These are phyloP conservation scores for Calidris pugnax DNA, from an alignment of 2,113 vertebrate genomes.

Conservation along the genomic window DNA sequence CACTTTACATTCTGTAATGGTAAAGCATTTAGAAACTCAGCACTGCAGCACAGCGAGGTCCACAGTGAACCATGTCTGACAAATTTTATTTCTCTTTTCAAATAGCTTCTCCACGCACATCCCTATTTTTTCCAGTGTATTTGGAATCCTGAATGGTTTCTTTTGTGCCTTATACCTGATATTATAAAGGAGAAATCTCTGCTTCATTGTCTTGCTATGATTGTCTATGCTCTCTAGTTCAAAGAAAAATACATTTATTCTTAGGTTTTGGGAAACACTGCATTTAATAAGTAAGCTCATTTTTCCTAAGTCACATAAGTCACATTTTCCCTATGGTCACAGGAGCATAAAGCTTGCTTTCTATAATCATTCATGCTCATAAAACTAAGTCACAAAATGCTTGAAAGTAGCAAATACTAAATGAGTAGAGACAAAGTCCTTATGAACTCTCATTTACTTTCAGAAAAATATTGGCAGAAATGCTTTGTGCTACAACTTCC, in stretches of 20 bases:
- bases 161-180: background rate
- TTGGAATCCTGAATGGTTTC: background rate
- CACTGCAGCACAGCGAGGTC: background rate
- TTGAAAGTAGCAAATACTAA: background rate
- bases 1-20: background rate
- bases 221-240: background rate
- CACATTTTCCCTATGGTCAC: background rate
- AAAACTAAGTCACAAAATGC: slow-evolving; percentile 12
- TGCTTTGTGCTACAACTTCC: background rate
- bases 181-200: background rate
- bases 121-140: background rate
- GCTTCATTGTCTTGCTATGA: background rate
- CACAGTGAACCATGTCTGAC: background rate
- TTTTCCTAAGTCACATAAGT: background rate
- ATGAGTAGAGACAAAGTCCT: background rate
- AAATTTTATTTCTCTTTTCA: background rate
- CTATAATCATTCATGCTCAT: background rate
- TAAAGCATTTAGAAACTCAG: background rate
- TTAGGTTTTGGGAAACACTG: background rate
- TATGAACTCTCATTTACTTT: background rate
- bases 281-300: background rate
- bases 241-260: background rate
- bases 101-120: background rate
- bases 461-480: background rate
- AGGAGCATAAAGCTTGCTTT: slow-evolving; percentile 17